phyloP scores from a whole-genome alignment of 1,140 invertebrate species.

The Drosophila navojoa region DNA sequence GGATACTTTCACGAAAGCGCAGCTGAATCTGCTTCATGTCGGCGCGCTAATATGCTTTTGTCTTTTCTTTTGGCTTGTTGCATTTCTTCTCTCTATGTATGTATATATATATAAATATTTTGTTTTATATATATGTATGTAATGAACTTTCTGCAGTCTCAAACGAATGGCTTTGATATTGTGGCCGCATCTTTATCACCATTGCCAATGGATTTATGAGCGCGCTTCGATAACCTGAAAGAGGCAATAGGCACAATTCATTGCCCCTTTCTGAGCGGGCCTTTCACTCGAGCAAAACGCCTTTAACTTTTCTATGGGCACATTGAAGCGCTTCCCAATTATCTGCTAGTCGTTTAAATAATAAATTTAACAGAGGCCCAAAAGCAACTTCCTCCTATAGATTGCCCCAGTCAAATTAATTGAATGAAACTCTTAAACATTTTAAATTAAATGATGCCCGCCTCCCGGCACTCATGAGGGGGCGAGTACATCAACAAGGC shows the following conservation, averaged over 20 bases:
- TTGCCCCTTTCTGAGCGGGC: slow-evolving; percentile 17
- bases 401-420: slow-evolving; percentile 7
- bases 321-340: slow-evolving; percentile 9
- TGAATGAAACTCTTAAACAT: slow-evolving; percentile 17
- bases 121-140: slow-evolving; percentile 13
- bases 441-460: slow-evolving; percentile 1
- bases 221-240: slow-evolving; percentile 15
- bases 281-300: slow-evolving; percentile 44
- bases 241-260: slow-evolving; percentile 25
- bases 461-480: not conserved
- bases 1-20: slow-evolving; percentile 69
- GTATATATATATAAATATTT: slow-evolving; percentile 12
- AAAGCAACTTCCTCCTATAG: not conserved
- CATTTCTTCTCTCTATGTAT: slow-evolving; percentile 18
- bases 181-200: slow-evolving; percentile 52
- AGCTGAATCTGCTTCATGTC: slow-evolving; percentile 65
- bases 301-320: not conserved
- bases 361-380: slow-evolving; percentile 17
- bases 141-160: slow-evolving; percentile 23
- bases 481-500: no score
- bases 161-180: slow-evolving; percentile 26
- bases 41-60: slow-evolving; percentile 36
- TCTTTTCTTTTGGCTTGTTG: slow-evolving; percentile 11
- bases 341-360: slow-evolving; percentile 20
- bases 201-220: slow-evolving; percentile 52